Percentiles rank a stretch among this genome's conserved stretches.
Evolutionary conservation across 1,140 invertebrate species (phyloP).

Genomic region (Parasteatoda tepidariorum): DNA sequence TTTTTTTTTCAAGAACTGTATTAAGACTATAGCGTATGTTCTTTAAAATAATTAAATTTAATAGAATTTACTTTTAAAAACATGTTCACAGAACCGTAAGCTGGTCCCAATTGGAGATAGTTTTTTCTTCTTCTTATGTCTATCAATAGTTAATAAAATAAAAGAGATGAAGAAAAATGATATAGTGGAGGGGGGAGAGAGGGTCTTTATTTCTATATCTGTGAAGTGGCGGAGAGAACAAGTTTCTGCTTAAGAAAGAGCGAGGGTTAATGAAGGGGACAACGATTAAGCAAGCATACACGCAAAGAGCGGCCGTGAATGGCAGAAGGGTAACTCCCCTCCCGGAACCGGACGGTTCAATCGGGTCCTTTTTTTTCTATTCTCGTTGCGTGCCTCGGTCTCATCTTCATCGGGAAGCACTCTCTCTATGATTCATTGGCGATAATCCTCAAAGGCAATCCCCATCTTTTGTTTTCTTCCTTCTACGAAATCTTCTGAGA

Average conservation of each 20-base stretch:
- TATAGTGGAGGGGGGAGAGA: slow-evolving; percentile 5
- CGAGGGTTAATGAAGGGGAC: slow-evolving; percentile 20
- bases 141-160: no score
- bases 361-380: not conserved
- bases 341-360: slow-evolving; percentile 35
- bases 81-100: no score
- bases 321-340: slow-evolving; percentile 47
- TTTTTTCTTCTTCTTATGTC: no score
- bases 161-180: not conserved
- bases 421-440: not conserved
- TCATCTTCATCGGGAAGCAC: not conserved
- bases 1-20: no score
- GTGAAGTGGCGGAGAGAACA: not conserved
- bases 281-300: slow-evolving; percentile 18
- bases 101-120: no score
- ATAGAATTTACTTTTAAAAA: no score
- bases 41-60: no score
- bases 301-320: slow-evolving; percentile 25
- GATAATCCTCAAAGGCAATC: not conserved
- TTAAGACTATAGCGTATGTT: no score
- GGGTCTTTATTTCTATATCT: not conserved
- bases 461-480: no score
- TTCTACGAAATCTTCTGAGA: no score
- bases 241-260: not conserved
- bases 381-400: slow-evolving; percentile 5